Conservation (phyloP, 2,113 vertebrate species). For the Peromyscus leucopus region DNA sequence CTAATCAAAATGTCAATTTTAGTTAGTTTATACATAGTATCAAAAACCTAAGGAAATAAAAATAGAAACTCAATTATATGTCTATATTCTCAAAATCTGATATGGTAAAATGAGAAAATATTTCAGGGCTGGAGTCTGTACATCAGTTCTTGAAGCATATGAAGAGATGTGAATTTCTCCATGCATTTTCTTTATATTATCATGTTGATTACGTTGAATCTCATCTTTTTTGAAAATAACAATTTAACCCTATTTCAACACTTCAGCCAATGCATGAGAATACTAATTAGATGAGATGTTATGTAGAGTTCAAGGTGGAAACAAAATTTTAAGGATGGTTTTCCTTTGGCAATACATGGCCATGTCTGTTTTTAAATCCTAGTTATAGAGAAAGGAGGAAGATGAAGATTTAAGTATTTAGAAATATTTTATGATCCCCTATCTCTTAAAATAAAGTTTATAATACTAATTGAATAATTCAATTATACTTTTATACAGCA, state of each 20-base stretch:
- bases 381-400: background rate
- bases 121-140: background rate
- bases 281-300: background rate
- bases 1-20: background rate
- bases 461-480: background rate
- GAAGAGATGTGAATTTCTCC: background rate
- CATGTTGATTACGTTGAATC: background rate
- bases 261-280: background rate
- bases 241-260: background rate
- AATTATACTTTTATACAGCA: background rate
- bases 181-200: background rate
- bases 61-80: background rate
- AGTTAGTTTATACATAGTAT: background rate
- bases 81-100: background rate
- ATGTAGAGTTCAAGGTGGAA: background rate
- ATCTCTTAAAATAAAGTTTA: background rate
- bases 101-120: background rate
- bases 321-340: conserved; percentile 8
- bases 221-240: background rate
- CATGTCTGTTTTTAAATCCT: background rate
- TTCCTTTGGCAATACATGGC: background rate
- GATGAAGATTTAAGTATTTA: background rate
- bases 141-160: background rate
- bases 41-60: background rate
- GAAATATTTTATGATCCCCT: background rate